Conservation (phyloP, 2,797 vertebrate species). For the Pseudomugil gertrudae region DNA sequence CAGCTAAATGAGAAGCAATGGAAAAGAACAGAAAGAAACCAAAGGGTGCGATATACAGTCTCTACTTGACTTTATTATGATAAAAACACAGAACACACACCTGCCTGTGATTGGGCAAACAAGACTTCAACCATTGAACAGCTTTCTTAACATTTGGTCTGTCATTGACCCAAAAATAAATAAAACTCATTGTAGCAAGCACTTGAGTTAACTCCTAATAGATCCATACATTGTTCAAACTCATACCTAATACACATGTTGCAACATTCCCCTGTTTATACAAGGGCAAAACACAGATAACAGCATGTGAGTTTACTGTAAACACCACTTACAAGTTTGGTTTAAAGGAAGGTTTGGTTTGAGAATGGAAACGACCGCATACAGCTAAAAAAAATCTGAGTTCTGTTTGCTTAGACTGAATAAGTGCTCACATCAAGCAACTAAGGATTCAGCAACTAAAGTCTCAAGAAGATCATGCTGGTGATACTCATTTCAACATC, state of each 20-base stretch:
- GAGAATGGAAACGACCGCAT: slow-evolving; percentile 15
- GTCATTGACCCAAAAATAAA: slow-evolving; percentile 3
- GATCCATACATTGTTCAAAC: slow-evolving; percentile 9
- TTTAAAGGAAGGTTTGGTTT: slow-evolving; percentile 9
- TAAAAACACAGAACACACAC: slow-evolving; percentile 31
- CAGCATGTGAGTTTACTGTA: slow-evolving; percentile 5
- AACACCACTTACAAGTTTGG: slow-evolving; percentile 5
- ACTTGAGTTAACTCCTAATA: slow-evolving; percentile 18
- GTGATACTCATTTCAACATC: slow-evolving; percentile 7
- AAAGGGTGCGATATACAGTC: background rate
- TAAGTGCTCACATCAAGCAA: slow-evolving; percentile 10
- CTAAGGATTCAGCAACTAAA: background rate
- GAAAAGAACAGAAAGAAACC: slow-evolving; percentile 5
- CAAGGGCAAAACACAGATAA: slow-evolving; percentile 1
- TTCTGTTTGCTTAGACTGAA: slow-evolving; percentile 31
- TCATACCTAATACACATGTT: slow-evolving; percentile 22
- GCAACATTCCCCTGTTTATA: slow-evolving; percentile 27
- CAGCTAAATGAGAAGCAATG: background rate
- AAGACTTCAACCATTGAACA: background rate
- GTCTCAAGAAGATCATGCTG: slow-evolving; percentile 1
- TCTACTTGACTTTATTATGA: slow-evolving; percentile 60
- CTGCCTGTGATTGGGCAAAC: background rate
- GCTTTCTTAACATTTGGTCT: slow-evolving; percentile 6
- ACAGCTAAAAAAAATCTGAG: slow-evolving; percentile 20
- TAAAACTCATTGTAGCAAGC: slow-evolving; percentile 17